A percentile compares a stretch with the other conserved stretches of the same genome.
phyloP scores from a whole-genome alignment of 2,888 invertebrate species.

The Coenonympha arcania region DNA sequence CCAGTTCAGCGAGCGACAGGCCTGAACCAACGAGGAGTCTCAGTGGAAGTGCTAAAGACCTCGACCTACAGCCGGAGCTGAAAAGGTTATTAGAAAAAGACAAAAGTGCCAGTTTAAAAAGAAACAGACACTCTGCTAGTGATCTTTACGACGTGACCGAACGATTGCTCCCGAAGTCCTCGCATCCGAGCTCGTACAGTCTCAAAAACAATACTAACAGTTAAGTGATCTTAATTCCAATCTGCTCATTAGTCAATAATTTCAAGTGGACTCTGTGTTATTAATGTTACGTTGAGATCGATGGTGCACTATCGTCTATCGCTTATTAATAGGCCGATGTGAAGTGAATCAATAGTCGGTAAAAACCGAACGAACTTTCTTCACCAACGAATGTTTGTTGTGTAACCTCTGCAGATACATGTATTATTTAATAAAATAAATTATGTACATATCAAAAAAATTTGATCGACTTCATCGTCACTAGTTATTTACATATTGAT shows the following conservation, averaged over 20 bases:
- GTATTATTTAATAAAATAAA: too few species aligned
- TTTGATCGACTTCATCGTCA: constrained; percentile 29
- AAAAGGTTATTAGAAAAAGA: constrained; percentile 56
- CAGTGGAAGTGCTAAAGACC: constrained; percentile 51
- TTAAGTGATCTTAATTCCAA: constrained; percentile 52
- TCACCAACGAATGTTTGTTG: constrained; percentile 15
- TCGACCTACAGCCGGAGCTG: constrained; percentile 48
- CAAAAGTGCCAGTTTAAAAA: constrained; percentile 47
- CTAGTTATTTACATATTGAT: constrained; percentile 31
- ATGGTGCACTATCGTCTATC: constrained; percentile 8
- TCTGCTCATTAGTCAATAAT: constrained; percentile 59
- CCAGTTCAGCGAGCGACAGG: constrained; percentile 59
- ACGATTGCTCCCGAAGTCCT: constrained; percentile 70
- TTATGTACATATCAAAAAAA: constrained; percentile 48
- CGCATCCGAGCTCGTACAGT: constrained; percentile 78
- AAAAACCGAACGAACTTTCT: constrained; percentile 7
- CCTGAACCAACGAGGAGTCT: constrained; percentile 48
- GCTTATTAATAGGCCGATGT: neutral
- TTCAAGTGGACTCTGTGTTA: constrained; percentile 30
- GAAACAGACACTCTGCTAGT: constrained; percentile 80
- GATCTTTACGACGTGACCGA: constrained; percentile 77
- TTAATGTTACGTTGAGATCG: constrained; percentile 15
- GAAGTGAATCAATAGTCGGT: constrained; percentile 1
- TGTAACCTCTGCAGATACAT: constrained; percentile 9
- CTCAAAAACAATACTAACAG: constrained; percentile 73